phyloP scores from a whole-genome alignment of 2,797 vertebrate species.

The Semotilus atromaculatus region DNA sequence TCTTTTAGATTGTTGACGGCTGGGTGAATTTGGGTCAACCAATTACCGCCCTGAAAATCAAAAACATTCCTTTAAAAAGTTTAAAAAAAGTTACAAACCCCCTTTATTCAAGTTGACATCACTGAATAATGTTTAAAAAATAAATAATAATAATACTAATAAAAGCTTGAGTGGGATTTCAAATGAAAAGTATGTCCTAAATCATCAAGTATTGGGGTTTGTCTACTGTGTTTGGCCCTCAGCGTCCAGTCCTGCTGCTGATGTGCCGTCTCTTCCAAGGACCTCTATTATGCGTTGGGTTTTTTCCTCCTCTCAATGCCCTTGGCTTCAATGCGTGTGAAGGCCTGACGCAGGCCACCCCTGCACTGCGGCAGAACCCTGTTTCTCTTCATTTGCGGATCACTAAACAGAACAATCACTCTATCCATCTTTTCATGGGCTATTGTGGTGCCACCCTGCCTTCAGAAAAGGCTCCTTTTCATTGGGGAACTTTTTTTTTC shows the following conservation, averaged over 20 bases:
- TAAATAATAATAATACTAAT: too few relatives aligned
- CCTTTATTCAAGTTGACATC: neutral
- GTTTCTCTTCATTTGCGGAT: constrained; percentile 82
- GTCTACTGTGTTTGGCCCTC: constrained; percentile 47
- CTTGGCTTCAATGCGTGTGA: constrained; percentile 85
- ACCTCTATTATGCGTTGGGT: constrained; percentile 72
- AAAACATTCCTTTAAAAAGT: neutral
- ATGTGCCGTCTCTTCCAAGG: constrained; percentile 63
- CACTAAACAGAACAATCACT: constrained; percentile 91
- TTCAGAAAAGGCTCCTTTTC: constrained; percentile 84
- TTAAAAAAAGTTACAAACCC: neutral
- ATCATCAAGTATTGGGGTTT: constrained; percentile 33
- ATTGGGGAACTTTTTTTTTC: constrained; percentile 76
- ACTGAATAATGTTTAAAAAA: neutral
- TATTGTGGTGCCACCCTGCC: constrained; percentile 82
- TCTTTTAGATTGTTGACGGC: neutral
- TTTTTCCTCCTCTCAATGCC: constrained; percentile 81
- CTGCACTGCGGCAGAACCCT: constrained; percentile 76
- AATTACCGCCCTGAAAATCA: neutral
- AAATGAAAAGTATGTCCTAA: neutral
- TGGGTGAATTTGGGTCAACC: neutral
- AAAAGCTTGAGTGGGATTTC: neutral
- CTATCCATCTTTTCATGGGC: constrained; percentile 86
- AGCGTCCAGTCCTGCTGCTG: constrained; percentile 45
- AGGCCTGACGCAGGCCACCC: constrained; percentile 80